Percentiles rank a stretch among this genome's conserved stretches.
phyloP scores from a whole-genome alignment of 2,113 vertebrate species.

The Neodontobutis hainanensis region DNA sequence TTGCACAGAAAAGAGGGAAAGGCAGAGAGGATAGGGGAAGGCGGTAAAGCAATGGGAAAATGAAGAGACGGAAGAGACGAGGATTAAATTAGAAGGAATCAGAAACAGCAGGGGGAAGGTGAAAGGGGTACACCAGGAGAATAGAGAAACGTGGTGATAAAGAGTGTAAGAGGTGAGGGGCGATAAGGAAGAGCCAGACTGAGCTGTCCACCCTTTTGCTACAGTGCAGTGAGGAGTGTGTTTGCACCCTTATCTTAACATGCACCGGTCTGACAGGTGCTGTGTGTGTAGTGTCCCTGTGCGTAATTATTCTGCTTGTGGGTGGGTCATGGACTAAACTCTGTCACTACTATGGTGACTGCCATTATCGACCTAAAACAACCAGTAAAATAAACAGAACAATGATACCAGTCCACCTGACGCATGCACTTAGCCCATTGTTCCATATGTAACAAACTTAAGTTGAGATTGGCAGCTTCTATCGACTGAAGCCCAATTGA shows the following conservation, averaged over 20 bases:
- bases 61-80: constrained; percentile 5
- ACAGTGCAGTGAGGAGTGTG: constrained; percentile 43
- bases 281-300: constrained; percentile 14
- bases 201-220: constrained; percentile 52
- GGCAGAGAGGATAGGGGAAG: constrained; percentile 3
- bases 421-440: constrained; percentile 35
- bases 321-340: constrained; percentile 43
- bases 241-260: constrained; percentile 49
- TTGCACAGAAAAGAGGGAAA: constrained; percentile 49
- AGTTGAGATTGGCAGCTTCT: constrained; percentile 15
- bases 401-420: constrained; percentile 23
- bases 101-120: constrained; percentile 13
- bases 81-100: constrained; percentile 38
- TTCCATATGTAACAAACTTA: constrained; percentile 6
- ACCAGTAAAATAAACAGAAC: constrained; percentile 14
- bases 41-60: neutral
- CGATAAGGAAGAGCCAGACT: constrained; percentile 49
- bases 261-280: constrained; percentile 45
- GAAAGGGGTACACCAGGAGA: constrained; percentile 7
- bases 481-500: constrained; percentile 54
- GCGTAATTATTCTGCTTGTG: constrained; percentile 32
- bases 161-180: constrained; percentile 56
- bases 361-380: constrained; percentile 24
- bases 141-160: constrained; percentile 34
- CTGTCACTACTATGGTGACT: neutral